phyloP scores from a whole-genome alignment of 2,888 invertebrate species.

The Rhagophthalmus giganteus region DNA sequence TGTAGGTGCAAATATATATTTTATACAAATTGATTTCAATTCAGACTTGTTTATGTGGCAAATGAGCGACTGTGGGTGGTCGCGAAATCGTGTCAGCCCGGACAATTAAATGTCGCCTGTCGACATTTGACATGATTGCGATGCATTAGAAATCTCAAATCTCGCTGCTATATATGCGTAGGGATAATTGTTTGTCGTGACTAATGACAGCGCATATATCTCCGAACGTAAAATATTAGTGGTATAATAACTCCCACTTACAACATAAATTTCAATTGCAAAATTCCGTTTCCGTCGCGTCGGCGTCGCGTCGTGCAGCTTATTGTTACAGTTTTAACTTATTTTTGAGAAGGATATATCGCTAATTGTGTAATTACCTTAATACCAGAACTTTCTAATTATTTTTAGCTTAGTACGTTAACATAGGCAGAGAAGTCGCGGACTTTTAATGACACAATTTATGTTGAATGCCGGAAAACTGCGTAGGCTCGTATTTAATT shows the following conservation, averaged over 20 bases:
- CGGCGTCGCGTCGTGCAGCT: too few species aligned
- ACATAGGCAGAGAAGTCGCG: too few species aligned
- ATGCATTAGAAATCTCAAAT: slow-evolving; percentile 16
- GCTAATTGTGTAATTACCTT: too few species aligned
- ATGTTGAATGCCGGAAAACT: too few species aligned
- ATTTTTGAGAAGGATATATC: too few species aligned
- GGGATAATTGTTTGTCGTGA: slow-evolving; percentile 11
- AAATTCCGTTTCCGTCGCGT: too few species aligned
- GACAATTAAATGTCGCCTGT: slow-evolving; percentile 35
- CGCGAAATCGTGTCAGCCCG: slow-evolving; percentile 27
- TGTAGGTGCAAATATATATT: slow-evolving; percentile 13
- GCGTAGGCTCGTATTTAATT: too few species aligned
- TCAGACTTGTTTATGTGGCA: slow-evolving; percentile 6
- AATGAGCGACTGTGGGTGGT: slow-evolving; percentile 31
- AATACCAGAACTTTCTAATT: slow-evolving; percentile 6
- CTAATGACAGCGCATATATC: slow-evolving; percentile 5
- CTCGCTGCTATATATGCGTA: slow-evolving; percentile 6
- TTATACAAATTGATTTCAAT: slow-evolving; percentile 10
- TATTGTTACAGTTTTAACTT: too few species aligned
- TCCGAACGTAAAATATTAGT: too few species aligned
- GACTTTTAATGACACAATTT: too few species aligned
- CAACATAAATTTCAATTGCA: too few species aligned
- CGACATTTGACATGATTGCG: slow-evolving; percentile 12
- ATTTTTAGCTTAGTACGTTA: slow-evolving; percentile 6
- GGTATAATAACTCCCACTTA: too few species aligned